phyloP scores from a whole-genome alignment of 2,797 vertebrate genomes.

The Pogoniulus pusillus region DNA sequence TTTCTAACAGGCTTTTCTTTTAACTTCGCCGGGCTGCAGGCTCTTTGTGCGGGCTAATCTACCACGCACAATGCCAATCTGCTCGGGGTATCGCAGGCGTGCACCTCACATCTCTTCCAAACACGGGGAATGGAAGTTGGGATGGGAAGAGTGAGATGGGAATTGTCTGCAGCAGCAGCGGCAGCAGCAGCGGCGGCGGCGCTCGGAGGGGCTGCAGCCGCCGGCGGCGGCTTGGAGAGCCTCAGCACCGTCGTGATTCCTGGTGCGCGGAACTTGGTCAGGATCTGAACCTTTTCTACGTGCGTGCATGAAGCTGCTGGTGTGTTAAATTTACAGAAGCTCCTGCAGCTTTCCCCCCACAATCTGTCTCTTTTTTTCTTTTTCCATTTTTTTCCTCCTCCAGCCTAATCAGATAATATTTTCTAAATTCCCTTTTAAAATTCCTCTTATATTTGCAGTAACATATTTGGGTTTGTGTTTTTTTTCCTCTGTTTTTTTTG shows the following conservation, averaged over 20 bases:
- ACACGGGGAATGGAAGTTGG: background rate
- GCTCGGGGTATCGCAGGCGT: background rate
- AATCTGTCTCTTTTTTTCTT: background rate
- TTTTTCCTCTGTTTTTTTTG: no score
- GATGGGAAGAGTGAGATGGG: background rate
- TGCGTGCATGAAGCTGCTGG: rapidly evolving
- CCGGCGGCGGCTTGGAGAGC: background rate
- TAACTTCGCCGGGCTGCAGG: slow-evolving; percentile 58
- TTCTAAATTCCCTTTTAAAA: background rate
- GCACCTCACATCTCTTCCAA: slow-evolving; percentile 16
- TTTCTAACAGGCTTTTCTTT: slow-evolving; percentile 68
- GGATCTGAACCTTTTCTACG: background rate
- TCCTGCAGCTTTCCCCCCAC: background rate
- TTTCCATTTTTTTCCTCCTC: background rate
- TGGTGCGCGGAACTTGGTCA: background rate
- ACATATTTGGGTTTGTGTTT: rapidly evolving
- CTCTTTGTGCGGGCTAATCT: slow-evolving; percentile 52
- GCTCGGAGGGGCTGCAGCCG: background rate
- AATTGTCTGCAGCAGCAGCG: background rate
- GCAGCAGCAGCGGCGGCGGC: background rate
- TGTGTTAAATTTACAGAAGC: background rate
- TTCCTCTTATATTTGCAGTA: background rate
- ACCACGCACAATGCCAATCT: slow-evolving; percentile 13
- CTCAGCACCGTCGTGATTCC: background rate
- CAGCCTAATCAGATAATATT: background rate